phyloP scores from a whole-genome alignment of 2,888 invertebrate genomes.

The Lapara coniferarum region DNA sequence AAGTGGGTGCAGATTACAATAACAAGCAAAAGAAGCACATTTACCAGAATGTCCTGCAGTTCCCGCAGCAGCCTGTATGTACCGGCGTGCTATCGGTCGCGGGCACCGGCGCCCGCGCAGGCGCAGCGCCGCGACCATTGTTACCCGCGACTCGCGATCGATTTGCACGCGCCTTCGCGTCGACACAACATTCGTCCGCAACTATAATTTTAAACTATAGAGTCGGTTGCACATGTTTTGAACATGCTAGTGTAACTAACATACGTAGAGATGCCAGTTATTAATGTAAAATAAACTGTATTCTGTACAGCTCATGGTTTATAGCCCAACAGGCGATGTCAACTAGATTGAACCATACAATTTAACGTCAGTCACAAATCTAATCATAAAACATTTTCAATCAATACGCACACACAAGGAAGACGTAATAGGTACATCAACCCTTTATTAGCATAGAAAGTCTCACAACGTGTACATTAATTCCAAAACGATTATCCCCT shows the following conservation, averaged over 20 bases:
- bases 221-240: background rate
- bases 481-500: slow-evolving; percentile 6
- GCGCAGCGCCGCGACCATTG: slow-evolving; percentile 1
- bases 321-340: too few species aligned
- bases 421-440: background rate
- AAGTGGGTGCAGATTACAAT: too few species aligned
- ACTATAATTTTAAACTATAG: background rate
- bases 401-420: too few species aligned
- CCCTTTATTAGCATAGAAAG: background rate
- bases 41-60: background rate
- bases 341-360: too few species aligned
- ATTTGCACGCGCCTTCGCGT: background rate
- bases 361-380: too few species aligned
- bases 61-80: slow-evolving; percentile 3
- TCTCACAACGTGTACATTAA: background rate
- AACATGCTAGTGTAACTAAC: background rate
- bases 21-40: background rate
- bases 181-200: background rate
- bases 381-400: too few species aligned
- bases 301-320: too few species aligned
- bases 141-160: background rate
- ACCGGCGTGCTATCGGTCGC: background rate
- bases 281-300: too few species aligned
- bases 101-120: slow-evolving; percentile 10
- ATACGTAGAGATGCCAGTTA: too few species aligned